Percentiles rank a stretch among this genome's conserved stretches.
These are phyloP conservation scores for Eidolon dupreanum DNA, from an alignment of 2,797 vertebrate species.

Conservation along the genomic window DNA sequence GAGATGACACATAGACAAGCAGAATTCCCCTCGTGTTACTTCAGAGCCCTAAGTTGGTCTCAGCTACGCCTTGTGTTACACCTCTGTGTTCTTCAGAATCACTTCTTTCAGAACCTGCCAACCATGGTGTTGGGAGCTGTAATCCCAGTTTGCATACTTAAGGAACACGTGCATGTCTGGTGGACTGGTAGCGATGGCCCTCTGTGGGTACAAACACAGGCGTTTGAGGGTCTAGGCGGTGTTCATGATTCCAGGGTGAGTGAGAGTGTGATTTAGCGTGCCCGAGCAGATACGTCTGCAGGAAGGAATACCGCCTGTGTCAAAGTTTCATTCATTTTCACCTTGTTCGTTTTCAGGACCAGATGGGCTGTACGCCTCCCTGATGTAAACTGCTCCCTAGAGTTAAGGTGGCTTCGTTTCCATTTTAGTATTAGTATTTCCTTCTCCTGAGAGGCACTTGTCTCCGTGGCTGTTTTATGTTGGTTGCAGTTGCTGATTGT, in stretches of 20 bases:
- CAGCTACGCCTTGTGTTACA: background rate
- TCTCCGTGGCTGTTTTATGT: background rate
- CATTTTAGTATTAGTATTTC: background rate
- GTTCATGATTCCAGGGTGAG: background rate
- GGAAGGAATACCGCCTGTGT: background rate
- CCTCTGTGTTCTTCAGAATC: background rate
- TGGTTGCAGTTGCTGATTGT: background rate
- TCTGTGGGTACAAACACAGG: background rate
- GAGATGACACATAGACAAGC: background rate
- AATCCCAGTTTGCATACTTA: background rate
- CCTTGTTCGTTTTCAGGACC: background rate
- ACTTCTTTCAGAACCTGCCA: background rate
- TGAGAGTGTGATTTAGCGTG: background rate
- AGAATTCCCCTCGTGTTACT: too few relatives aligned
- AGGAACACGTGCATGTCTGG: background rate
- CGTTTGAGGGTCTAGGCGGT: background rate
- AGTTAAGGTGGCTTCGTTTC: background rate
- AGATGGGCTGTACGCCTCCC: background rate
- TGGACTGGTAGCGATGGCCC: background rate
- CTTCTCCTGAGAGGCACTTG: background rate
- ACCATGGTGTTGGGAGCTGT: background rate
- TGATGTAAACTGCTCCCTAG: background rate
- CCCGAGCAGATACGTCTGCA: background rate
- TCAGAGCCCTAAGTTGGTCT: background rate
- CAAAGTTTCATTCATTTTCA: background rate